Evolutionary conservation across 2,888 invertebrate genomes (phyloP), one percentile per base, ranked within the genome.

Genomic region (Cinara cedri): DNA sequence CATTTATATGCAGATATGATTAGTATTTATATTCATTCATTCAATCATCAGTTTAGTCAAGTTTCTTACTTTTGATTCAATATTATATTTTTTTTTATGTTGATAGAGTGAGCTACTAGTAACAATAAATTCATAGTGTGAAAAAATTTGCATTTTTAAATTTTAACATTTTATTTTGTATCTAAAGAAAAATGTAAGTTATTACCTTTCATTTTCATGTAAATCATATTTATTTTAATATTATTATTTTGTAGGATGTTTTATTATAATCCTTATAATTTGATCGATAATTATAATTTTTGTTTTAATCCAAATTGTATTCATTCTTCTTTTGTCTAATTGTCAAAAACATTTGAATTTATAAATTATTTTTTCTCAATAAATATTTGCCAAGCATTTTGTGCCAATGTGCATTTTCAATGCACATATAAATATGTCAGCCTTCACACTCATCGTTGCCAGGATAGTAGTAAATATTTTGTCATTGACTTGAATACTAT

Each of bases 361-460:
- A 8, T 6, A 57, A 21, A n/a, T n/a, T n/a, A n/a, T 57, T 21
- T 68, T 44, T 55, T 72, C 26, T 72, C n/a, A n/a, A 72, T 72
- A 72, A 19, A 72, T n/a, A 9, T 44, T 65, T 75, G 75, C 65
- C 75, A 75, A 75, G 44, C 24, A 75, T 44, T 65, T 76, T 44
- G 46, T 21, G 46, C 57, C 76, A 76, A 76, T 76, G n/a, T 26
- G 46, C 57, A 68, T 60, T 75, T 76, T 76, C 49, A 76, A 49
- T 66, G 21, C 13, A 16, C 34, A 63, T 16, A 74, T 74, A 74
- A 74, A 63, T 74, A 74, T 63, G 51, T 62, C 72, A 42, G 62
- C 4, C 51, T 16, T 74, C 9, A 51, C 21, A 74, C 8, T 72
- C 1, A 11, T 10, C 51, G 62, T 63, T 74, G 72, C 62, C 72